phyloP scores from a whole-genome alignment of 1,140 invertebrate species.

The Galleria mellonella region DNA sequence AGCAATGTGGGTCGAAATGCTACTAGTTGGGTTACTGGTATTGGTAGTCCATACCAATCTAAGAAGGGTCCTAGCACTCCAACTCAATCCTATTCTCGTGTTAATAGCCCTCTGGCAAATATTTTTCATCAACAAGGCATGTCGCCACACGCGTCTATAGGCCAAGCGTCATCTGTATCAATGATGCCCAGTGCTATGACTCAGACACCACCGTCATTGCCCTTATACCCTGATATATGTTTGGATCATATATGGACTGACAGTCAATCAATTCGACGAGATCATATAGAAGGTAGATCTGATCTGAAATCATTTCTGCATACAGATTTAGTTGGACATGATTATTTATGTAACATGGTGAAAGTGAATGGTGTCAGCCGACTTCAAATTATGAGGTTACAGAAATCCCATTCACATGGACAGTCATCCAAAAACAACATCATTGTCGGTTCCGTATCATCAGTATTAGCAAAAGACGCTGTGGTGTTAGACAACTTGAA shows the following conservation, averaged over 20 bases:
- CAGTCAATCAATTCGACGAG: constrained; percentile 73
- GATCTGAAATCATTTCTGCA: constrained; percentile 88
- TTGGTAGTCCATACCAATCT: constrained; percentile 54
- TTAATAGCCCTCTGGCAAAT: constrained; percentile 79
- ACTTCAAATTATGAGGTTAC: constrained; percentile 84
- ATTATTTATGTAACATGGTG: constrained; percentile 88
- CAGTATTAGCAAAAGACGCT: constrained; percentile 88
- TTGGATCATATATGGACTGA: constrained; percentile 93
- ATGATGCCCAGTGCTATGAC: constrained; percentile 48
- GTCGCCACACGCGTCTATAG: constrained; percentile 64
- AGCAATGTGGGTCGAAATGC: constrained; percentile 37
- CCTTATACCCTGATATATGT: constrained; percentile 88
- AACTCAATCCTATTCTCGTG: constrained; percentile 63
- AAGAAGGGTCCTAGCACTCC: constrained; percentile 36
- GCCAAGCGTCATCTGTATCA: constrained; percentile 61
- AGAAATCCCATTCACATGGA: constrained; percentile 80
- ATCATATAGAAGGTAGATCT: constrained; percentile 63
- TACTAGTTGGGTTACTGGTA: constrained; percentile 43
- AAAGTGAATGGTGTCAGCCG: constrained; percentile 75
- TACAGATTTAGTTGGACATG: constrained; percentile 87
- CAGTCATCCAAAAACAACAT: constrained; percentile 71
- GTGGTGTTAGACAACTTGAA: constrained; percentile 84
- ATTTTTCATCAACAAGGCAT: constrained; percentile 64
- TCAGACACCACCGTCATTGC: constrained; percentile 75
- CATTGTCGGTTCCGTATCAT: constrained; percentile 83